Evolutionary conservation across 2,113 vertebrate species (phyloP).

Genomic region (Nibea albiflora): DNA sequence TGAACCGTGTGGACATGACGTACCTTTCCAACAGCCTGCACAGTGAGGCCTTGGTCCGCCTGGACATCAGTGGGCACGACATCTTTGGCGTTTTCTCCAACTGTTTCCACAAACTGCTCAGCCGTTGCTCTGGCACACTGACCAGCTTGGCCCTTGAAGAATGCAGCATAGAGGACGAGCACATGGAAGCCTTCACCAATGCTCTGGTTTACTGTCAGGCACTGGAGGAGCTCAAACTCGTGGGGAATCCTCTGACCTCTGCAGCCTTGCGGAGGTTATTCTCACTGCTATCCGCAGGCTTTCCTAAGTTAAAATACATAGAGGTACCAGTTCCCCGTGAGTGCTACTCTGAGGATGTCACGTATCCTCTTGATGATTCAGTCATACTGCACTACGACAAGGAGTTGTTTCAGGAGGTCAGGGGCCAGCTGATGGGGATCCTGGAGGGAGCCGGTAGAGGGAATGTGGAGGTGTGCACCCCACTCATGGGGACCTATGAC

Average conservation of each 20-base stretch:
- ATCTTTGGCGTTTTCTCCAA: slow-evolving; percentile 85
- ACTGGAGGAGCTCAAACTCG: slow-evolving; percentile 89
- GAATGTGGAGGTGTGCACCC: slow-evolving; percentile 87
- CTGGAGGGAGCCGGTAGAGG: slow-evolving; percentile 85
- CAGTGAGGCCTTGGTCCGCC: slow-evolving; percentile 84
- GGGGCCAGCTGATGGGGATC: slow-evolving; percentile 84
- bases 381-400: slow-evolving; percentile 85
- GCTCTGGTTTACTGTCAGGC: slow-evolving; percentile 85
- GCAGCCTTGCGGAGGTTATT: slow-evolving; percentile 86
- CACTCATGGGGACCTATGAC: slow-evolving; percentile 90
- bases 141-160: slow-evolving; percentile 89
- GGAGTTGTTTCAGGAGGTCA: slow-evolving; percentile 84
- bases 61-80: slow-evolving; percentile 93
- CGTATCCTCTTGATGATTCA: slow-evolving; percentile 90
- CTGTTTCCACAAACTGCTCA: slow-evolving; percentile 89
- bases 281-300: slow-evolving; percentile 76
- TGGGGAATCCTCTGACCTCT: slow-evolving; percentile 91
- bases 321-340: slow-evolving; percentile 94
- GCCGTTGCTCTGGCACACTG: slow-evolving; percentile 85
- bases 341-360: slow-evolving; percentile 87
- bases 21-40: slow-evolving; percentile 93
- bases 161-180: slow-evolving; percentile 87
- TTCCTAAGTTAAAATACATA: slow-evolving; percentile 86
- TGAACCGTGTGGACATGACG: slow-evolving; percentile 90
- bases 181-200: slow-evolving; percentile 83